Evolutionary conservation across 2,888 invertebrate species (phyloP), one percentile per base, ranked within the genome.

Genomic region (Himalopsyche tibetana): DNA sequence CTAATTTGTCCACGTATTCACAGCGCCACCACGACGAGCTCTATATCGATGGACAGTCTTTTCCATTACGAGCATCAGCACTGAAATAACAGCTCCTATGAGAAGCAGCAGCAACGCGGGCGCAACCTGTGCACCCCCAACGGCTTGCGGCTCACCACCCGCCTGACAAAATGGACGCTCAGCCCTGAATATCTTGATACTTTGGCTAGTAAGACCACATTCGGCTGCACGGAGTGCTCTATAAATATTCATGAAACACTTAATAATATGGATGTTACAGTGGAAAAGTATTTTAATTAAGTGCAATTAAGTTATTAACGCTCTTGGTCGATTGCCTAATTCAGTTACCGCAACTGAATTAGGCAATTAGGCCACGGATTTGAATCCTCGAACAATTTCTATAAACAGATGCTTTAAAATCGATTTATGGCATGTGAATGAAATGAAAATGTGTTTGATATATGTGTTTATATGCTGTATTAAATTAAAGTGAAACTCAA

Each of bases 171-270:
- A 17, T 5, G 85, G 85, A 6, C 55, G 45, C 12, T 15, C 55
- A 3, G 85, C 74, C 19, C 85, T 28, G 55, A 55, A 82, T 45
- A 85, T 82, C 40, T 15, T 38, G 4, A 82, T 79, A 38, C 82
- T 12, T 5, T 79, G 82, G 15, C 51, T 40, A 36, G 36, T 6
- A 4, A 85, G 55, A 42, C 85, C 85, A 12, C 69, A 74, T 28
- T 85, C 82, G 15, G 40, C 17, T 2, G 17, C 19, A 40, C 85
- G 55, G n/a, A 82, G 69, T 6, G 85, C 81, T 51, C 85, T 85
- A 36, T 1, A 82, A 51, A 81, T 82, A 28, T 80, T 80, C 45
- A 45, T 8, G 40, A 15, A 40, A 40, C 40, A 40, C 3, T 40
- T 40, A 40, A 40, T 6, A 40, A 6, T n/a, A n/a, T n/a, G n/a